Base-by-base conservation (phyloP, 2,797 vertebrate species). In the Nasua narica region DNA sequence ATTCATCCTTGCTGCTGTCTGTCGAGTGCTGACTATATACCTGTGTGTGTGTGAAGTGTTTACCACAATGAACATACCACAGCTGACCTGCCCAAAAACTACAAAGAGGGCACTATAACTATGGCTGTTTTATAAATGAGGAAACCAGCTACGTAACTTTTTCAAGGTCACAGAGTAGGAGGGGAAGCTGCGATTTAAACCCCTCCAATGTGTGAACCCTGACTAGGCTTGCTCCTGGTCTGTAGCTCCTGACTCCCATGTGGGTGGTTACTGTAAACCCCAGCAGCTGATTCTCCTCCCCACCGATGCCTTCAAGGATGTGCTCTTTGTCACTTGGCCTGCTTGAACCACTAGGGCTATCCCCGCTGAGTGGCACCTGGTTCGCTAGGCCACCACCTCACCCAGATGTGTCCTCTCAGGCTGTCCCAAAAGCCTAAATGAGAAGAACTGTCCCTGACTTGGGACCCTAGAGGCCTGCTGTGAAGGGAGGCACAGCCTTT, bases 41-140 rank as follows among this genome's bases (percentile, higher is more conserved):
- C 35, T 46, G 0, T 46, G 65, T 23, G 65, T 23, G 3, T 29
- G 10, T 62, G 65, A 91, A 50, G 32, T 40, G 19, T 60, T 83
- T 40, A 40, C n/a, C 29, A 81, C 46, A 25, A 3, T 56, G 10
- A 13, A 18, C n/a, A 77, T 46, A 74, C 74, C 25, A 15, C 29
- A 15, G 35, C 84, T 35, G 72, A 50, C 69, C 19, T 35, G 83
- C 32, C 27, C 56, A 48, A n/a, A 92, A 67, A 54, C 79, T 62
- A 50, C 79, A 81, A 50, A 78, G 78, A 37, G 50, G 70, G 14
- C 18, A 13, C 14, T 65, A 0, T 60, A 50, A 35, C 32, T 40
- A 6, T 87, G 32, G 94, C 37, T 60, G 23, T 94, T 96, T 87
- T 92, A 35, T 54, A 77, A 94, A 70, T 25, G 79, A 76, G 58